phyloP scores from a whole-genome alignment of 2,113 vertebrate species.

The Bubo blakistoni region DNA sequence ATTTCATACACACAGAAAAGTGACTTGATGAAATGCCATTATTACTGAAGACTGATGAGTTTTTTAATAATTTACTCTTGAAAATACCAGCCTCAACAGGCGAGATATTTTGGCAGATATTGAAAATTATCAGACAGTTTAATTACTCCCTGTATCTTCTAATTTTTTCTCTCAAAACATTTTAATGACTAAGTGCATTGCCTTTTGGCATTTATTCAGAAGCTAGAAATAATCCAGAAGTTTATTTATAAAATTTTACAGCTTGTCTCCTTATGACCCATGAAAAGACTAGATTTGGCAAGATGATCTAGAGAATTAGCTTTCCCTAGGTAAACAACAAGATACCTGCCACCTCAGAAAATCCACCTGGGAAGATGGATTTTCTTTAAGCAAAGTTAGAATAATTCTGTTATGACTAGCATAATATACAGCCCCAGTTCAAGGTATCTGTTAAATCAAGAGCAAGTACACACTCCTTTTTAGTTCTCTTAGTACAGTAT shows the following conservation, averaged over 20 bases:
- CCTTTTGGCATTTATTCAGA: slow-evolving; percentile 17
- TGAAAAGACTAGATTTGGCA: background rate
- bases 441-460: background rate
- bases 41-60: background rate
- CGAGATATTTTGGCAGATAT: background rate
- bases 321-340: background rate
- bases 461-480: background rate
- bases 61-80: background rate
- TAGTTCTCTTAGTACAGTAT: background rate
- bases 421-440: background rate
- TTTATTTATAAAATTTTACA: slow-evolving; percentile 30
- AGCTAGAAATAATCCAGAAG: slow-evolving; percentile 29
- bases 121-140: background rate
- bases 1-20: background rate
- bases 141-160: slow-evolving; percentile 7
- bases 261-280: background rate
- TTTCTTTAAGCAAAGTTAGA: background rate
- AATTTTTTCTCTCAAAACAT: background rate
- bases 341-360: background rate
- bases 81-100: background rate
- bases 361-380: background rate
- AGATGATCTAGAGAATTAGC: background rate
- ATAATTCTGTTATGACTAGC: background rate
- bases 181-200: slow-evolving; percentile 2
- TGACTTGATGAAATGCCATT: background rate